Percentiles rank a stretch among this genome's conserved stretches.
Evolutionary conservation across 92 coral and sea anemone species (phyloP).

Genomic region (Hydrozoanthus gracilis): DNA sequence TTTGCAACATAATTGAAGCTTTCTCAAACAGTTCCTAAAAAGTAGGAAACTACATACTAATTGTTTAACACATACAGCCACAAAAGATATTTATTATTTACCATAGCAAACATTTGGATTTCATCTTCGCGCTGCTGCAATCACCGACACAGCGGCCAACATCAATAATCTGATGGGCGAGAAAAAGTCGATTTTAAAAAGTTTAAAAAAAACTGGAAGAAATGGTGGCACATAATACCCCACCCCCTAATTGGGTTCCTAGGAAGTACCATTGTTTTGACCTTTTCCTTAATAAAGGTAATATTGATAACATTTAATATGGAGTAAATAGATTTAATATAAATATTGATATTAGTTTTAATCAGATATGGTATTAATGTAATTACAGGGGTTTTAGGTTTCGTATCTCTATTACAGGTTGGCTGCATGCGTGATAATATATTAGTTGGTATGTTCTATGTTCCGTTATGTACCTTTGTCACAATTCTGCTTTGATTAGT

Average conservation of each 20-base stretch:
- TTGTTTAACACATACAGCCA: background rate
- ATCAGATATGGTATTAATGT: too few species aligned
- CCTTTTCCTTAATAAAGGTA: too few species aligned
- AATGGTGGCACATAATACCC: too few species aligned
- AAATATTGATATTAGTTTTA: too few species aligned
- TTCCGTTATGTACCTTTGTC: slow-evolving; percentile 12
- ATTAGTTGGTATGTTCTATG: background rate
- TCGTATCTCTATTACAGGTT: too few species aligned
- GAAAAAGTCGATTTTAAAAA: background rate
- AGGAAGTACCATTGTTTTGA: too few species aligned
- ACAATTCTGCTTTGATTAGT: slow-evolving; percentile 1
- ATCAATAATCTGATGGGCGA: slow-evolving; percentile 4
- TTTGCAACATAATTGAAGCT: too few species aligned
- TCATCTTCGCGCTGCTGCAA: background rate
- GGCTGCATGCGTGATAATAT: background rate
- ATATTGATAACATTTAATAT: too few species aligned
- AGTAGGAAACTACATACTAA: background rate
- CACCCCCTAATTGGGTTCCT: too few species aligned
- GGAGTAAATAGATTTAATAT: too few species aligned
- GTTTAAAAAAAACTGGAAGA: background rate
- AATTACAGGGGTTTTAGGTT: too few species aligned
- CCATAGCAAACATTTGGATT: slow-evolving; percentile 36
- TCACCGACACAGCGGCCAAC: slow-evolving; percentile 36
- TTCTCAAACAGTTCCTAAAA: background rate
- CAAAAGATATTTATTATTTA: background rate